Conservation (phyloP, 2,888 invertebrate genomes). For the Hipparchia semele region DNA sequence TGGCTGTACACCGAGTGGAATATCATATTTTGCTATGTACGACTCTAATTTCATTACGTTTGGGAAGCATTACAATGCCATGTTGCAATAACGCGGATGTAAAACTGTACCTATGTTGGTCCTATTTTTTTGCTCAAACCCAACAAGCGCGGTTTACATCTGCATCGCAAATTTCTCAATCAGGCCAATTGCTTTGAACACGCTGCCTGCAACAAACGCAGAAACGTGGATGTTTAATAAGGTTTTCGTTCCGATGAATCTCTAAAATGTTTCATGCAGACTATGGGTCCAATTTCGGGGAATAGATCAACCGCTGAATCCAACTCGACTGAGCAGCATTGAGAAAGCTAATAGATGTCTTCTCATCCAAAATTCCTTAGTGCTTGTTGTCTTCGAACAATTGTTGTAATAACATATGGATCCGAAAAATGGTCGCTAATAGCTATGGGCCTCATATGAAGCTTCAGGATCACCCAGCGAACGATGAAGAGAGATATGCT, state of each 20-base stretch:
- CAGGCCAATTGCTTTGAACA: slow-evolving; percentile 34
- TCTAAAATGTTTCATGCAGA: slow-evolving; percentile 8
- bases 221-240: slow-evolving; percentile 18
- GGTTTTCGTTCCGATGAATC: slow-evolving; percentile 1
- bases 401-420: too few species aligned
- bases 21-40: too few species aligned
- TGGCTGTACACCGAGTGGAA: too few species aligned
- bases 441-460: too few species aligned
- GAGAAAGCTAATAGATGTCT: too few species aligned
- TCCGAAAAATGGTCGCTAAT: too few species aligned
- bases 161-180: slow-evolving; percentile 36
- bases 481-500: too few species aligned
- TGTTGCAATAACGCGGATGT: background rate
- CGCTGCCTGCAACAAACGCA: slow-evolving; percentile 13
- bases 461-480: too few species aligned
- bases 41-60: background rate
- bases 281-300: background rate
- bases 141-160: slow-evolving; percentile 19
- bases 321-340: too few species aligned
- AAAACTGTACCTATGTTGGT: background rate
- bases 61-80: background rate
- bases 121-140: background rate
- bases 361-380: too few species aligned
- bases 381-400: too few species aligned
- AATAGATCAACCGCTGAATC: too few species aligned